Evolutionary conservation across 2,113 vertebrate species (phyloP).

Genomic region (Pitta sordida): DNA sequence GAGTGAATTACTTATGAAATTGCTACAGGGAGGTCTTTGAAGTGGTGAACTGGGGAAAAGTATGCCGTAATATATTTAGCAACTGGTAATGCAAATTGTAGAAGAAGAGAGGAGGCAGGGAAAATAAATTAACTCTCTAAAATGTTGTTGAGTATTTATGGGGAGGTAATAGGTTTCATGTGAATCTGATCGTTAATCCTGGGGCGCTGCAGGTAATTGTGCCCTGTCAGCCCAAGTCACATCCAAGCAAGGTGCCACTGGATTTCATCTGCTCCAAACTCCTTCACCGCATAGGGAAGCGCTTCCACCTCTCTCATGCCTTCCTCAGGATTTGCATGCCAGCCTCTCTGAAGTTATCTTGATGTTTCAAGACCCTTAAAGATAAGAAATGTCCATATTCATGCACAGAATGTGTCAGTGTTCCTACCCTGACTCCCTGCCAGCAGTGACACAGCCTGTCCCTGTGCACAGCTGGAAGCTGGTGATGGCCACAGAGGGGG

Average conservation of each 20-base stretch:
- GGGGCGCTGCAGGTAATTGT: not conserved
- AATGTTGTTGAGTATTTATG: not conserved
- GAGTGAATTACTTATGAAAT: not conserved
- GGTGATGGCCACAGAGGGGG: not conserved
- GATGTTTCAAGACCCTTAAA: not conserved
- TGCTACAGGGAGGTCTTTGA: not conserved
- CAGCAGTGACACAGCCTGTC: accelerated
- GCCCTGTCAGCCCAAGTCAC: not conserved
- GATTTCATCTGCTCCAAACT: not conserved
- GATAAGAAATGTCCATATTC: not conserved
- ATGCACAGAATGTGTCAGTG: accelerated
- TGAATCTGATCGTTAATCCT: not conserved
- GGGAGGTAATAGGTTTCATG: not conserved
- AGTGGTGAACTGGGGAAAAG: not conserved
- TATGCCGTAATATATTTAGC: not conserved
- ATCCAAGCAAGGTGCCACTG: not conserved
- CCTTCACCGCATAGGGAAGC: not conserved
- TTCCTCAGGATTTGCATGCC: not conserved
- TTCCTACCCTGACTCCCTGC: accelerated
- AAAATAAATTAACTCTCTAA: slow-evolving; percentile 31
- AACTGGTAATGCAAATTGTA: not conserved
- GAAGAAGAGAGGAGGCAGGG: not conserved
- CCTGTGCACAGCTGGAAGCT: not conserved
- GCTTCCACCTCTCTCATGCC: not conserved
- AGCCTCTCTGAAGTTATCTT: not conserved